These are phyloP conservation scores for Thelaira solivaga DNA, from an alignment of 2,888 invertebrate species.

Conservation along the genomic window DNA sequence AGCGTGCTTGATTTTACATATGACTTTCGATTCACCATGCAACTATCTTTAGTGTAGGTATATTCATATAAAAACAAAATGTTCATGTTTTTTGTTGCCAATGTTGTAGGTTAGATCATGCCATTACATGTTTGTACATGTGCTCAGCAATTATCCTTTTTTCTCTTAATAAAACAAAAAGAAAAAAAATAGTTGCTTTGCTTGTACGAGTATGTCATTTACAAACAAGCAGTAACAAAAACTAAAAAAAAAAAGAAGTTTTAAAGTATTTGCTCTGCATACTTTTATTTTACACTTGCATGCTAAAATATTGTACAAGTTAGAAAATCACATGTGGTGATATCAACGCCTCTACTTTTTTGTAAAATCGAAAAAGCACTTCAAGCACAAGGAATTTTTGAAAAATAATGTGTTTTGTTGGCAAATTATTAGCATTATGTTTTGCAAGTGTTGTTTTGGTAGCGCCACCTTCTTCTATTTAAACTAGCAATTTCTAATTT, in stretches of 20 bases:
- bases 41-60: neutral
- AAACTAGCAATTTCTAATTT: neutral
- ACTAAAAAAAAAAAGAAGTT: too few relatives aligned
- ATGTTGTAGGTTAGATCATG: too few relatives aligned
- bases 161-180: neutral
- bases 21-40: neutral
- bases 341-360: neutral
- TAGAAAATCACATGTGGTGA: neutral
- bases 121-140: constrained; percentile 28
- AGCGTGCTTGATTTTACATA: neutral
- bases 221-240: too few relatives aligned
- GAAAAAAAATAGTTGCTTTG: neutral
- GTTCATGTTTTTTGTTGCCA: neutral
- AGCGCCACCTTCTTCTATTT: constrained; percentile 34
- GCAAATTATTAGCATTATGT: constrained; percentile 40
- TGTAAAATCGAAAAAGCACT: neutral
- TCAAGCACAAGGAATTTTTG: neutral
- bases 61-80: too few relatives aligned
- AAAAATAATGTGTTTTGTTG: constrained; percentile 5
- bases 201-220: neutral
- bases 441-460: constrained; percentile 1
- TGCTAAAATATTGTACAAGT: neutral
- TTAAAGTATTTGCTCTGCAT: neutral
- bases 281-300: neutral
- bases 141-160: constrained; percentile 48